Conservation (phyloP, 2,888 invertebrate genomes). For the Noctua janthe region DNA sequence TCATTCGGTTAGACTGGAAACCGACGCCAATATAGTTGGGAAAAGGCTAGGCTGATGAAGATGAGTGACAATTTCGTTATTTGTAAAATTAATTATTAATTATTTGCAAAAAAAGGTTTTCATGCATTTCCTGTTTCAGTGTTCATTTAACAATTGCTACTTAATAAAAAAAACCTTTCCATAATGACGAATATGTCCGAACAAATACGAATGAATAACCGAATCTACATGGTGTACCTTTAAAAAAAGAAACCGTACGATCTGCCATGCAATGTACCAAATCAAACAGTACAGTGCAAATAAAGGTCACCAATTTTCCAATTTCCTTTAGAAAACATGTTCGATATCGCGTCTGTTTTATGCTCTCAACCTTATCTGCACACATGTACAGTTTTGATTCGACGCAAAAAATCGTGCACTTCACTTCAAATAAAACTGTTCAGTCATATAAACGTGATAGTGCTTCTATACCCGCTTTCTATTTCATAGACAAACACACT, state of each 20-base stretch:
- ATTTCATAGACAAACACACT: slow-evolving; percentile 13
- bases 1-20: no score
- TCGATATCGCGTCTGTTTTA: neutral
- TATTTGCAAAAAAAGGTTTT: no score
- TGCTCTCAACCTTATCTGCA: neutral
- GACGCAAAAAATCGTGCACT: neutral
- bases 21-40: no score
- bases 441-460: neutral
- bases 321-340: neutral
- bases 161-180: neutral
- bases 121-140: no score
- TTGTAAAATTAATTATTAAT: no score
- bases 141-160: neutral
- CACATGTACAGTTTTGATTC: neutral
- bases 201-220: neutral
- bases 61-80: no score
- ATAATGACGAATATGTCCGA: neutral
- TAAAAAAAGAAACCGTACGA: neutral
- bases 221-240: neutral
- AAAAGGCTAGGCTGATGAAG: no score
- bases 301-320: neutral
- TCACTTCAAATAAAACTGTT: neutral
- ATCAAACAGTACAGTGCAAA: neutral
- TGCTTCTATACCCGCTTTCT: neutral
- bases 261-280: neutral